Conservation (phyloP, 2,797 vertebrate genomes). For the Phoeniculus purpureus region DNA sequence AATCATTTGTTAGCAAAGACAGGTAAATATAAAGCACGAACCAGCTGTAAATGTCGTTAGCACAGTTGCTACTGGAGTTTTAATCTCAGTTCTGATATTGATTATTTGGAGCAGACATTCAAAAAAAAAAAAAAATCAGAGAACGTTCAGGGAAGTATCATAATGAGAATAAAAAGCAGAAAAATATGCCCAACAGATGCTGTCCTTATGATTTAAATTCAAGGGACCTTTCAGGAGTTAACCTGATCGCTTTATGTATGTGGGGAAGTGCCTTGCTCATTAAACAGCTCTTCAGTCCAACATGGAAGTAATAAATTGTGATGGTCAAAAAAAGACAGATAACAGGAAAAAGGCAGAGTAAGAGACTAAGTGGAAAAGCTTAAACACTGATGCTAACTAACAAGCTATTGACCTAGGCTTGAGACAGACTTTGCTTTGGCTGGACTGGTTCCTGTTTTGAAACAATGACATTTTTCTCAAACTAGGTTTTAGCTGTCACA, state of each 20-base stretch:
- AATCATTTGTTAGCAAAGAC: neutral
- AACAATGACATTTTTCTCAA: neutral
- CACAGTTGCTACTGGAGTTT: neutral
- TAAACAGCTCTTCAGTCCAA: neutral
- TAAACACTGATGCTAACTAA: neutral
- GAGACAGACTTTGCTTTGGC: neutral
- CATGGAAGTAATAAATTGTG: neutral
- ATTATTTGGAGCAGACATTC: neutral
- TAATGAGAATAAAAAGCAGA: neutral
- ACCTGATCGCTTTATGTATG: neutral
- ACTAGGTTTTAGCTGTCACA: neutral
- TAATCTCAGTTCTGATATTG: neutral
- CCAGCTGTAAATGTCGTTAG: neutral
- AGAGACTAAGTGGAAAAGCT: neutral
- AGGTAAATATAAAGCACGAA: neutral
- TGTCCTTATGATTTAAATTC: neutral
- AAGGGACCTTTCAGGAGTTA: neutral
- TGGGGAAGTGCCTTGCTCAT: fast-evolving
- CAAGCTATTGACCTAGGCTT: neutral
- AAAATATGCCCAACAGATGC: neutral
- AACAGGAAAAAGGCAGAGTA: neutral
- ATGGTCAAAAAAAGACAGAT: neutral
- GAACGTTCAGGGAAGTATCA: neutral
- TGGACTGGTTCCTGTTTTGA: neutral
- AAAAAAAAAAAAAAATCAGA: no score